Evolutionary conservation across 2,888 invertebrate genomes (phyloP).

Genomic region (Cryptus viduatorius): DNA sequence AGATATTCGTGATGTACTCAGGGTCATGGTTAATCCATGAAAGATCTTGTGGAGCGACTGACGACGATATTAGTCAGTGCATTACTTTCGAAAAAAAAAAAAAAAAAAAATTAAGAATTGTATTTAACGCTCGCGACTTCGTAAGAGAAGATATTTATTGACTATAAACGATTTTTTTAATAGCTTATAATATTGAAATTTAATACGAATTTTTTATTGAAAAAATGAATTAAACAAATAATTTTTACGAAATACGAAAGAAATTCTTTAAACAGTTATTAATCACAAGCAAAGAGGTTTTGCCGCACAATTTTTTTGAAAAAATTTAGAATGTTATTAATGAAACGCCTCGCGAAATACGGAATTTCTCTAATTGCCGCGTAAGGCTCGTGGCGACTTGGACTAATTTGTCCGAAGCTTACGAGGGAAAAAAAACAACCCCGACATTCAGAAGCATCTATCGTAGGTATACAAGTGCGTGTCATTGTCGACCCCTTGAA

Average conservation of each 20-base stretch:
- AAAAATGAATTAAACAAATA: no score
- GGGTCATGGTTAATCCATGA: constrained; percentile 32
- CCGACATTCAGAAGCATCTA: no score
- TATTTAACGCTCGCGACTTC: not conserved
- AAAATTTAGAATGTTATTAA: no score
- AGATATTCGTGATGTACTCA: not conserved
- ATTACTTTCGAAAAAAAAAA: not conserved
- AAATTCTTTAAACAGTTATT: no score
- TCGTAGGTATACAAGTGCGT: not conserved
- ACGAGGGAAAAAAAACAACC: no score
- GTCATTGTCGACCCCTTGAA: not conserved
- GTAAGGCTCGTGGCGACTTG: no score
- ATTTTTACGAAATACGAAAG: no score
- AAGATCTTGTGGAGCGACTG: not conserved
- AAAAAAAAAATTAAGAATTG: not conserved
- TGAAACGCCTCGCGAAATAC: no score
- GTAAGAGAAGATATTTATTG: not conserved
- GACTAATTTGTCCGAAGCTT: no score
- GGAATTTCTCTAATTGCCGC: no score
- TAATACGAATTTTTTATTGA: not conserved
- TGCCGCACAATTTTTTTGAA: no score
- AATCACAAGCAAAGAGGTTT: no score
- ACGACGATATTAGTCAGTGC: constrained; percentile 11
- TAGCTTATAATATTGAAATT: not conserved
- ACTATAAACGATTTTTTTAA: not conserved